Evolutionary conservation across 2,888 invertebrate genomes (phyloP).

Genomic region (Onchidella celtica): DNA sequence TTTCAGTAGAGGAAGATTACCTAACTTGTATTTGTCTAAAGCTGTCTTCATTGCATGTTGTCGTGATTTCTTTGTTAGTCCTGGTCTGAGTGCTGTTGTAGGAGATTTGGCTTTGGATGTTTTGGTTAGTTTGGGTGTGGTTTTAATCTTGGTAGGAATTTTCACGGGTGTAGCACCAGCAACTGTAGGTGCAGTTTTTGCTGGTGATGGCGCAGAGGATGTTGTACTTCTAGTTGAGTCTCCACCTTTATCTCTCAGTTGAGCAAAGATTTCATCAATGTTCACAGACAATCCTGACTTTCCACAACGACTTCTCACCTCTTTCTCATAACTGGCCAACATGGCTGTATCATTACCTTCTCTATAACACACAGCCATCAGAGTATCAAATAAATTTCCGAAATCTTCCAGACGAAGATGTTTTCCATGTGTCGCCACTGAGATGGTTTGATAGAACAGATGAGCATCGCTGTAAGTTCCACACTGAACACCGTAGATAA

Average conservation of each 20-base stretch:
- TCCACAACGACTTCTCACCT: slow-evolving; percentile 60
- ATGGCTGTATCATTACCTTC: slow-evolving; percentile 54
- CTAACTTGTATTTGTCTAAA: slow-evolving; percentile 19
- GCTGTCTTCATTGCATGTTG: background rate
- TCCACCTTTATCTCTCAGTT: slow-evolving; percentile 54
- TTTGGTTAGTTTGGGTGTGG: background rate
- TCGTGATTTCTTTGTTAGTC: background rate
- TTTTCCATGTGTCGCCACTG: slow-evolving; percentile 66
- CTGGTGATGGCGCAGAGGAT: background rate
- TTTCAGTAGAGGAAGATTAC: slow-evolving; percentile 33
- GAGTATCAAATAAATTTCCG: slow-evolving; percentile 72
- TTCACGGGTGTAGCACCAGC: background rate
- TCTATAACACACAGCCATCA: slow-evolving; percentile 77
- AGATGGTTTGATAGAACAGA: slow-evolving; percentile 67
- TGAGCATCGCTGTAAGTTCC: slow-evolving; percentile 19
- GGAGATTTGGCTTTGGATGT: background rate
- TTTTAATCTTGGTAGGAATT: background rate
- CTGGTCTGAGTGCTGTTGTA: background rate
- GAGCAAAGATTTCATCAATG: slow-evolving; percentile 61
- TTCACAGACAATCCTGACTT: slow-evolving; percentile 58
- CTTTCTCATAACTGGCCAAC: slow-evolving; percentile 61
- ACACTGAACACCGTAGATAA: slow-evolving; percentile 51
- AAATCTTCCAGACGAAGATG: slow-evolving; percentile 71
- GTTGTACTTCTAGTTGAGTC: background rate
- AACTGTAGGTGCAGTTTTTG: background rate